Evolutionary conservation across 2,888 invertebrate species (phyloP).

Genomic region (Timema cristinae): DNA sequence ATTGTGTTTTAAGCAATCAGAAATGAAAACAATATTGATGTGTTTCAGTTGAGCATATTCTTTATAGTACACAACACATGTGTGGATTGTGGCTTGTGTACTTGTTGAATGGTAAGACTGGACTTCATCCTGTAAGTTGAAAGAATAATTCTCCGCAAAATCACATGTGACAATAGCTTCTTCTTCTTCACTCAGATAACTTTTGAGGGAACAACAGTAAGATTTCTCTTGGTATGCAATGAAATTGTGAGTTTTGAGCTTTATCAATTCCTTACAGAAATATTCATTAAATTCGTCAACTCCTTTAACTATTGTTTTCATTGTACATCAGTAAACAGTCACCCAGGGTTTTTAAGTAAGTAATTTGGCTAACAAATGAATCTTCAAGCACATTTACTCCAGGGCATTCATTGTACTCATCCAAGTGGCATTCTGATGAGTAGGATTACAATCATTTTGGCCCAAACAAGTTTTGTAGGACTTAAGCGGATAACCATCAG

Average conservation of each 20-base stretch:
- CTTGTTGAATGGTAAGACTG: neutral
- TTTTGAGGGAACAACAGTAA: neutral
- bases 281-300: neutral
- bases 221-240: too few relatives aligned
- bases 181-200: slow-evolving; percentile 1
- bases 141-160: neutral
- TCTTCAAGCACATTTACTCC: neutral
- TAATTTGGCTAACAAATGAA: neutral
- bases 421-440: slow-evolving; percentile 2
- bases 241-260: too few relatives aligned
- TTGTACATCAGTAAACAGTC: neutral
- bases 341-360: neutral
- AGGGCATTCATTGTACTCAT: neutral
- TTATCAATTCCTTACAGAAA: neutral
- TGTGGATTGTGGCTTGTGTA: neutral
- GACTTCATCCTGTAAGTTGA: neutral
- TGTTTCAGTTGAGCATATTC: slow-evolving; percentile 5
- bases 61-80: slow-evolving; percentile 2
- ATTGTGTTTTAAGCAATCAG: slow-evolving; percentile 3
- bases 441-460: neutral
- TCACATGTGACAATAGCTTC: neutral
- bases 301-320: too few relatives aligned
- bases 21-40: slow-evolving; percentile 8
- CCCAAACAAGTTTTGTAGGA: neutral
- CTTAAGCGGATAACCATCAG: neutral